A percentile compares a stretch with the other conserved stretches of the same genome.
phyloP scores from a whole-genome alignment of 2,797 vertebrate genomes.

The Siniperca scherzeri region DNA sequence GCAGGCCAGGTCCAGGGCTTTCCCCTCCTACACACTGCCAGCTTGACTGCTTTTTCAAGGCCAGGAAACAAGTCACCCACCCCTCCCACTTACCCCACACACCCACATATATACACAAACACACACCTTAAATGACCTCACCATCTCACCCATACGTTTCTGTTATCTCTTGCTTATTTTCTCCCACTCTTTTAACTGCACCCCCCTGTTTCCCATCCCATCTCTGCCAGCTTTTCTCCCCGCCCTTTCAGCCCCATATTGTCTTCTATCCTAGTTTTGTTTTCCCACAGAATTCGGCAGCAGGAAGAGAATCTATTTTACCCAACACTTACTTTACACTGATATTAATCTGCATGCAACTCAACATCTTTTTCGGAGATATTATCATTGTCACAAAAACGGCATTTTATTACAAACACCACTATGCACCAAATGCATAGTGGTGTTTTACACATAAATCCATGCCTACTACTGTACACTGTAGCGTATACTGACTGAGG shows the following conservation, averaged over 20 bases:
- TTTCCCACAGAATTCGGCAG: slow-evolving; percentile 32
- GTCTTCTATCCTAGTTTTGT: slow-evolving; percentile 24
- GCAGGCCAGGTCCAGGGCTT: slow-evolving; percentile 66
- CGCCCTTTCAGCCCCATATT: slow-evolving; percentile 1
- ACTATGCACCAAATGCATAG: not conserved
- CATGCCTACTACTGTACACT: not conserved
- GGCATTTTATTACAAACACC: not conserved
- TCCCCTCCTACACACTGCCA: slow-evolving; percentile 75
- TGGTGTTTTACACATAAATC: not conserved
- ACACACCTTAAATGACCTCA: slow-evolving; percentile 63
- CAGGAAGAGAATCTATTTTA: slow-evolving; percentile 24
- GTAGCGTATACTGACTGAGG: not conserved
- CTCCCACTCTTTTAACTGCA: slow-evolving; percentile 9
- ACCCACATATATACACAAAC: slow-evolving; percentile 50
- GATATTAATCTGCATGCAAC: slow-evolving; percentile 1
- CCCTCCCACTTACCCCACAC: slow-evolving; percentile 56
- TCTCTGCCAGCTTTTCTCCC: slow-evolving; percentile 1
- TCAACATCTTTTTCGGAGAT: not conserved
- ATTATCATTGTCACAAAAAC: not conserved
- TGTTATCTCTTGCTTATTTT: slow-evolving; percentile 40
- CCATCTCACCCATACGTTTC: slow-evolving; percentile 14
- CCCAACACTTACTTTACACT: slow-evolving; percentile 18
- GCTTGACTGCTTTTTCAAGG: slow-evolving; percentile 68
- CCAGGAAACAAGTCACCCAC: slow-evolving; percentile 66
- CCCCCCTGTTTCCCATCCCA: slow-evolving; percentile 30